phyloP scores from a whole-genome alignment of 2,888 invertebrate genomes.

The Tenthredo amoena region DNA sequence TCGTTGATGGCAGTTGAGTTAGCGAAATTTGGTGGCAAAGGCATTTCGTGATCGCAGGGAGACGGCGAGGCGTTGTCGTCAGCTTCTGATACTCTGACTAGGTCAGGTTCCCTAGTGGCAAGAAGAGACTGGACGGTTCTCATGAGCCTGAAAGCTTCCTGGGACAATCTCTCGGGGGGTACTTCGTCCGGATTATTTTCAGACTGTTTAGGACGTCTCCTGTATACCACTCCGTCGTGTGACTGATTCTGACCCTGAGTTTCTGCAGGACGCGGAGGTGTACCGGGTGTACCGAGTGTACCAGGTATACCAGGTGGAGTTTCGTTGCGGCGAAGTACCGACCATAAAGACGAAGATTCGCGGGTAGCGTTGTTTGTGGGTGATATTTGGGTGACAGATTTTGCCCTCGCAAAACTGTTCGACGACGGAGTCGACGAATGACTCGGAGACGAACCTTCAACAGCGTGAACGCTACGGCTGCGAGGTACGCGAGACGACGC shows the following conservation, averaged over 20 bases:
- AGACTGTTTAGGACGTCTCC: constrained; percentile 75
- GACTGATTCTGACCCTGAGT: constrained; percentile 64
- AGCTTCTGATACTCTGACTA: constrained; percentile 73
- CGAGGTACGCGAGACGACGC: constrained; percentile 76
- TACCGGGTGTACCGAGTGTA: constrained; percentile 61
- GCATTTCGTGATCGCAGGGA: constrained; percentile 57
- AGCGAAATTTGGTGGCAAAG: constrained; percentile 57
- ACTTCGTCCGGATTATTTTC: constrained; percentile 78
- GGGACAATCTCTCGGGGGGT: constrained; percentile 83
- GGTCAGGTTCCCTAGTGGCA: constrained; percentile 83
- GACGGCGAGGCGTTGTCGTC: constrained; percentile 64
- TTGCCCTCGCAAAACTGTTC: constrained; percentile 74
- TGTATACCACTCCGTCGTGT: constrained; percentile 67
- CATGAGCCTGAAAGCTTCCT: constrained; percentile 84
- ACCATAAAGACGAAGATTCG: constrained; percentile 84
- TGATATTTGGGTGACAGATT: constrained; percentile 78
- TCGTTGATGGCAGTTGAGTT: constrained; percentile 65
- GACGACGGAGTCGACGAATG: constrained; percentile 58
- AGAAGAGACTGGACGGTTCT: constrained; percentile 84
- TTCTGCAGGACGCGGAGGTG: constrained; percentile 61
- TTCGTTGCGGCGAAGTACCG: constrained; percentile 73
- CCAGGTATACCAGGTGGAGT: constrained; percentile 59
- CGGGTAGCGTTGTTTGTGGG: constrained; percentile 76
- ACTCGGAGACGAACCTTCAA: constrained; percentile 70
- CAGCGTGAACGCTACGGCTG: constrained; percentile 80